These are phyloP conservation scores for Amia ocellicauda DNA, from an alignment of 2,113 vertebrate genomes.

Conservation along the genomic window DNA sequence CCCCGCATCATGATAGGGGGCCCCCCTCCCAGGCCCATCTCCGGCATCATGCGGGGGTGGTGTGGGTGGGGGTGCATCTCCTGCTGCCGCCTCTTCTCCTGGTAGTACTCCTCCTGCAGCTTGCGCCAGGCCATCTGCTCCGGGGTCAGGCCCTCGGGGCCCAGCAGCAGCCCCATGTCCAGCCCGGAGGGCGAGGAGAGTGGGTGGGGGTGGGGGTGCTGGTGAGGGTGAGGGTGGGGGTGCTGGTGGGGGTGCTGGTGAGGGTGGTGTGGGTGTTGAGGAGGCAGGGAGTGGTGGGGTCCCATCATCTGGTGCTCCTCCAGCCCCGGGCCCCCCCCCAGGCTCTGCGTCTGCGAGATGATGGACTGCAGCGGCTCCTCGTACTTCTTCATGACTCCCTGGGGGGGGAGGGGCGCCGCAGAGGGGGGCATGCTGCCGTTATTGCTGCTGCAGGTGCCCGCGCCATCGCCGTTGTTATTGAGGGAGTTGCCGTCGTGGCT, in stretches of 20 bases:
- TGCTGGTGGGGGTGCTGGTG: conserved; percentile 40
- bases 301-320: conserved; percentile 71
- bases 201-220: conserved; percentile 57
- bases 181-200: conserved; percentile 62
- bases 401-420: conserved; percentile 30
- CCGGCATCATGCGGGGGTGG: conserved; percentile 81
- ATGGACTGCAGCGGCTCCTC: conserved; percentile 95
- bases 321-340: conserved; percentile 68
- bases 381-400: conserved; percentile 78
- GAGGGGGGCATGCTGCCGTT: conserved; percentile 40
- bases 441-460: conserved; percentile 41
- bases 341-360: conserved; percentile 89
- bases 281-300: conserved; percentile 53
- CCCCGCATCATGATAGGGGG: conserved; percentile 78
- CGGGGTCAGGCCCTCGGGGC: conserved; percentile 83
- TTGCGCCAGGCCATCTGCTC: conserved; percentile 97
- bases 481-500: conserved; percentile 43
- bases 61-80: conserved; percentile 81
- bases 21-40: conserved; percentile 70
- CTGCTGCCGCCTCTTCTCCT: conserved; percentile 91
- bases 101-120: conserved; percentile 93
- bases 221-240: conserved; percentile 21
- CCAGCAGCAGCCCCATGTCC: conserved; percentile 85
- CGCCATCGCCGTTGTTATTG: conserved; percentile 38
- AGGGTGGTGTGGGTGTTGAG: conserved; percentile 19